Base-by-base conservation (phyloP, 2,888 invertebrate genomes). In the Eudasyphora cyanicolor region DNA sequence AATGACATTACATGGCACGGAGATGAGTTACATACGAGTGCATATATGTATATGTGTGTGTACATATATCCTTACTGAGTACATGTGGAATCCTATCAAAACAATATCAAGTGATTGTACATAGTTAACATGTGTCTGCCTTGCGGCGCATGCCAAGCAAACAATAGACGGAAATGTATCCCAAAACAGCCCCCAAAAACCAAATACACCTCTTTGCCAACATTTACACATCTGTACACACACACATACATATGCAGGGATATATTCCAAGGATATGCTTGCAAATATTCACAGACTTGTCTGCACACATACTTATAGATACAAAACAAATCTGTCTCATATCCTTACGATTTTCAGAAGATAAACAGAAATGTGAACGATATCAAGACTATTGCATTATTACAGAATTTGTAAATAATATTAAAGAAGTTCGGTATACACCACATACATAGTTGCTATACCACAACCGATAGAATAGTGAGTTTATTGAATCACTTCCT, bases 121-220 rank as follows among this genome's bases (percentile, higher is more conserved):
- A 76, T 75, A 27, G 14, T 73, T 76, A 60, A 76, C 76, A 76
- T 42, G 29, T 81, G 76, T 76, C 71, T 76, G 62, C 57, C 81
- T 64, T 57, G 57, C 29, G 69, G 82, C 77, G 77, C 60, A 77
- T 77, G 69, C 51, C 82, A 51, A 14, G 45, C 49, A 69, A 49
- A 69, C 45, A 69, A 24, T 67, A 70, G 21, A 60, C 54, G 76
- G 76, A 77, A 76, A 77, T 69, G 21, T 42, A 49, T 45, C 27
- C 27, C 29, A 38, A 27, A 57, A 57, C 57, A 57, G 10, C 67
- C 21, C 24, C 67, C 38, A 19, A 57, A 57, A 67, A 42, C 67
- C 77, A 54, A 54, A 21, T 51, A n/a, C 67, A 42, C 38, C n/a
- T 29, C 70, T 12, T 35, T 45, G 35, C 21, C 7, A 35, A 24